Evolutionary conservation across 2,888 invertebrate genomes (phyloP).

Genomic region (Siphlonurus alternatus): DNA sequence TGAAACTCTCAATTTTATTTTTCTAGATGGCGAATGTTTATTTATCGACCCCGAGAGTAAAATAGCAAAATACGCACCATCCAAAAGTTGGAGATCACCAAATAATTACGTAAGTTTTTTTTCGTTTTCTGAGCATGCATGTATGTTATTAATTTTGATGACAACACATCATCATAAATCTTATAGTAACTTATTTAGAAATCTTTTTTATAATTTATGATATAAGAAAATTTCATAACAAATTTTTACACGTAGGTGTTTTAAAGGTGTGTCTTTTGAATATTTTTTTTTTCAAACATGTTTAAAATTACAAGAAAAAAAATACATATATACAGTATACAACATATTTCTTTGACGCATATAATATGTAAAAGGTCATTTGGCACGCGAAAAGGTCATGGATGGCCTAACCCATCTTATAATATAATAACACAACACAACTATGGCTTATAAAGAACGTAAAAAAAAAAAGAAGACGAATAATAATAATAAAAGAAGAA

Average conservation of each 20-base stretch:
- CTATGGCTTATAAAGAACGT: not conserved
- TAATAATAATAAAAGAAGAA: no score
- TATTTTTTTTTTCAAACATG: no score
- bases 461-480: not conserved
- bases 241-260: not conserved
- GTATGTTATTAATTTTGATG: no score
- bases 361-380: not conserved
- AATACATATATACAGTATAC: not conserved
- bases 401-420: not conserved
- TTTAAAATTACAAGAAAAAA: not conserved
- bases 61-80: constrained; percentile 89
- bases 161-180: no score
- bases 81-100: constrained; percentile 90
- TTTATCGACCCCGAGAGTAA: constrained; percentile 92
- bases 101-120: constrained; percentile 65
- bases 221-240: not conserved
- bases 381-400: not conserved
- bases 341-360: not conserved
- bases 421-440: not conserved
- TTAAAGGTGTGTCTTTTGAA: not conserved
- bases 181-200: no score
- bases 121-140: no score
- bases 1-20: no score
- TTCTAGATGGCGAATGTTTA: constrained; percentile 88
- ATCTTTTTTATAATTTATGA: no score